phyloP scores from a whole-genome alignment of 2,113 vertebrate species.

The Otolemur garnettii region DNA sequence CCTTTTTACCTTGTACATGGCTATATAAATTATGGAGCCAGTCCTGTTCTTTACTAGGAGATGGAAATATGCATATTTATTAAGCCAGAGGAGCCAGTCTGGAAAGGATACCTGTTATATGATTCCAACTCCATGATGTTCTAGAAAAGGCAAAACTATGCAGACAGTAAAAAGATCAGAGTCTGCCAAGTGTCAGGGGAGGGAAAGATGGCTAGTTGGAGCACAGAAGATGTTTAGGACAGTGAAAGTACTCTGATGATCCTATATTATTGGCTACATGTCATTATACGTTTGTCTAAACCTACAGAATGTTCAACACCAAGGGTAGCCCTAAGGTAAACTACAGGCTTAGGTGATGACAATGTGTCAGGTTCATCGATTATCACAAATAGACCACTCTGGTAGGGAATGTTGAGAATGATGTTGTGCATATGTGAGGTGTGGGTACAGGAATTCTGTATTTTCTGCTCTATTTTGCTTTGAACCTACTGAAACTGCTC shows the following conservation, averaged over 20 bases:
- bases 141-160: background rate
- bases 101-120: accelerated
- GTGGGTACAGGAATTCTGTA: accelerated
- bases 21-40: background rate
- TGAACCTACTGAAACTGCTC: background rate
- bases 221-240: background rate
- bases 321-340: background rate
- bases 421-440: too few relatives aligned
- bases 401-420: accelerated
- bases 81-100: background rate
- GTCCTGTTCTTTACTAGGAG: background rate
- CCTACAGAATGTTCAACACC: background rate
- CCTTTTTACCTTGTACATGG: background rate
- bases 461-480: background rate
- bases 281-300: background rate
- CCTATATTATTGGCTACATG: accelerated
- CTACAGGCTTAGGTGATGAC: accelerated
- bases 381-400: background rate
- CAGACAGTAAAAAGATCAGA: background rate
- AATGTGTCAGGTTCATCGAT: background rate
- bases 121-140: background rate
- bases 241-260: background rate
- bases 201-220: accelerated
- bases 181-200: background rate
- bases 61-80: background rate